Evolutionary conservation across 1,140 invertebrate species (phyloP).

Genomic region (Paracyclopina nana): DNA sequence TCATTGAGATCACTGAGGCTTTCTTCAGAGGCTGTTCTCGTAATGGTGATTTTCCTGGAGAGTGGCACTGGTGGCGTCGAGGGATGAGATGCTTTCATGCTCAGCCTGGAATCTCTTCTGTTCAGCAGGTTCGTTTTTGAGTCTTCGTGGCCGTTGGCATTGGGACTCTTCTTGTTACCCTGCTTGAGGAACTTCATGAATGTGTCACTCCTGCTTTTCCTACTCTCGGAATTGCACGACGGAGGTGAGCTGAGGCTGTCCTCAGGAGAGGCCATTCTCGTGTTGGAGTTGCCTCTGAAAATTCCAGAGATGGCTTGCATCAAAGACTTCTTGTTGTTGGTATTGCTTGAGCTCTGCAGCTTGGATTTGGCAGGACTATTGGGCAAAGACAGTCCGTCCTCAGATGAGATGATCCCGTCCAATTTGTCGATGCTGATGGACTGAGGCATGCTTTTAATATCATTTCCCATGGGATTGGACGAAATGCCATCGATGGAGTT

Average conservation of each 20-base stretch:
- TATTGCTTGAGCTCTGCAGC: background rate
- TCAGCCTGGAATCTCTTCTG: background rate
- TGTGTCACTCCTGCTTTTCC: no score
- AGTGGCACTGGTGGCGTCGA: conserved; percentile 8
- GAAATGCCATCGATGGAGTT: background rate
- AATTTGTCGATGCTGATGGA: background rate
- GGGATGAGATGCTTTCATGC: background rate
- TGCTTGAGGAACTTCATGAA: background rate
- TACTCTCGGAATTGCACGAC: background rate
- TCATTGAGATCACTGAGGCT: background rate
- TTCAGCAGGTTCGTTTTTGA: background rate
- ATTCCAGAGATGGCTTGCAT: conserved; percentile 10
- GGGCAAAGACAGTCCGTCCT: background rate
- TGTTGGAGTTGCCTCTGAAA: background rate
- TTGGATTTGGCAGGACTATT: background rate
- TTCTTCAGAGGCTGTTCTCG: background rate
- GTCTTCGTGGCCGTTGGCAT: background rate
- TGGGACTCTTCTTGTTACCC: background rate
- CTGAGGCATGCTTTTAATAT: background rate
- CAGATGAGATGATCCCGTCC: background rate
- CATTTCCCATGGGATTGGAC: background rate
- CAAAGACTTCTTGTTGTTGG: conserved; percentile 5
- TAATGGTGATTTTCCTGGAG: conserved; percentile 3
- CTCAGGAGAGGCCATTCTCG: background rate
- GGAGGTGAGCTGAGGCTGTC: background rate